phyloP scores from a whole-genome alignment of 2,113 vertebrate genomes.

The Myxocyprinus asiaticus region DNA sequence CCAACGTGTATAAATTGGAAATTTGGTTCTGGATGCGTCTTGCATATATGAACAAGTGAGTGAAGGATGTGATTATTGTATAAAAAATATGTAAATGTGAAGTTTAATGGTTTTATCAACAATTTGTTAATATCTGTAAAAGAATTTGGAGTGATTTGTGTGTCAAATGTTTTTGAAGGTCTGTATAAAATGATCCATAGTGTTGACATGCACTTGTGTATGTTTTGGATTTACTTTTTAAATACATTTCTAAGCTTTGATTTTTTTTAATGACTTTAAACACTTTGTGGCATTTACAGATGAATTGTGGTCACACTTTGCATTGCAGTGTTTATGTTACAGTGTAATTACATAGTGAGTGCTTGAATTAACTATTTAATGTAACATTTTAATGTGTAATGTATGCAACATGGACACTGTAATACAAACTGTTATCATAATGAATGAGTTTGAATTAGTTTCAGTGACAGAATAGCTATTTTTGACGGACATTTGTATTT shows the following conservation, averaged over 20 bases:
- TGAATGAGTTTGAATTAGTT: not conserved
- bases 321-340: conserved; percentile 22
- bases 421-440: not conserved
- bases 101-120: not conserved
- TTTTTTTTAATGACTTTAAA: not conserved
- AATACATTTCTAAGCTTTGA: not conserved
- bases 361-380: not conserved
- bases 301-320: not conserved
- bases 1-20: not conserved
- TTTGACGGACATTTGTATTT: conserved; percentile 12
- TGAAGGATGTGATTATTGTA: conserved; percentile 7
- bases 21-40: not conserved
- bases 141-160: not conserved
- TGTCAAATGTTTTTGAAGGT: conserved; percentile 4
- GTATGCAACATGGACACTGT: not conserved
- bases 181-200: not conserved
- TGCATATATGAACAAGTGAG: not conserved
- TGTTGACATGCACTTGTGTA: not conserved
- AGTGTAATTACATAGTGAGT: not conserved
- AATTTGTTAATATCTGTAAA: conserved; percentile 5
- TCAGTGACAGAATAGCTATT: not conserved
- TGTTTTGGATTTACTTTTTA: not conserved
- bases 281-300: not conserved
- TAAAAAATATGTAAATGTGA: not conserved
- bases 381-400: not conserved